Percentiles rank a stretch among this genome's conserved stretches.
Evolutionary conservation across 2,797 vertebrate species (phyloP).

Genomic region (Podargus strigoides): DNA sequence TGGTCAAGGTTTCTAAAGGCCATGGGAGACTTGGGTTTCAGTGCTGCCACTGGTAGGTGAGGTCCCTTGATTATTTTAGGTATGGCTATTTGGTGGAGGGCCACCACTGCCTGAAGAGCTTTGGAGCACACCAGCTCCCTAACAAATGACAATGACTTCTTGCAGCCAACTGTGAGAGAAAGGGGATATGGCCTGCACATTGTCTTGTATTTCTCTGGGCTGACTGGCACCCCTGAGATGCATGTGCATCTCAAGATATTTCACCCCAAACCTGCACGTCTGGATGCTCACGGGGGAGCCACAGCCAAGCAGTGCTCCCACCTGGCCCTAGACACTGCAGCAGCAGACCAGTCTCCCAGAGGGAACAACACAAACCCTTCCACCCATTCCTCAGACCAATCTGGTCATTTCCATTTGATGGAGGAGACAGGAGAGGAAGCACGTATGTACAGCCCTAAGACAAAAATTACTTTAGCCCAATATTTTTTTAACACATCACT

Average conservation of each 20-base stretch:
- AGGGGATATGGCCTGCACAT: neutral
- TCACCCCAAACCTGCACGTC: neutral
- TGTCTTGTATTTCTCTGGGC: neutral
- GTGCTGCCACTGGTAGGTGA: neutral
- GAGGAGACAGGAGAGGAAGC: neutral
- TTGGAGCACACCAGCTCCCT: neutral
- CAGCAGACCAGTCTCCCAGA: neutral
- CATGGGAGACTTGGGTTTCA: neutral
- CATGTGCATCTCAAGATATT: neutral
- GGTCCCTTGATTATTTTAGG: neutral
- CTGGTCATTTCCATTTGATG: neutral
- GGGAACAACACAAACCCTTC: neutral
- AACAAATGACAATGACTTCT: neutral
- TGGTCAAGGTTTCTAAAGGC: neutral
- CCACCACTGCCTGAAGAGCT: neutral
- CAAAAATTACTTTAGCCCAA: slow-evolving; percentile 53
- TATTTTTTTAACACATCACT: slow-evolving; percentile 54
- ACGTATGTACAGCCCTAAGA: neutral
- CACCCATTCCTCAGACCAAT: neutral
- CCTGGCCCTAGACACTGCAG: fast-evolving
- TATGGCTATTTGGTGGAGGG: neutral
- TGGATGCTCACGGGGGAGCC: neutral
- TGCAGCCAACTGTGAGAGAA: neutral
- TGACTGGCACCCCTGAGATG: neutral
- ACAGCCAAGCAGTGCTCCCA: neutral